Percentiles rank a stretch among this genome's conserved stretches.
These are phyloP conservation scores for Odontamblyopus rebecca DNA, from an alignment of 2,797 vertebrate genomes.

Conservation along the genomic window DNA sequence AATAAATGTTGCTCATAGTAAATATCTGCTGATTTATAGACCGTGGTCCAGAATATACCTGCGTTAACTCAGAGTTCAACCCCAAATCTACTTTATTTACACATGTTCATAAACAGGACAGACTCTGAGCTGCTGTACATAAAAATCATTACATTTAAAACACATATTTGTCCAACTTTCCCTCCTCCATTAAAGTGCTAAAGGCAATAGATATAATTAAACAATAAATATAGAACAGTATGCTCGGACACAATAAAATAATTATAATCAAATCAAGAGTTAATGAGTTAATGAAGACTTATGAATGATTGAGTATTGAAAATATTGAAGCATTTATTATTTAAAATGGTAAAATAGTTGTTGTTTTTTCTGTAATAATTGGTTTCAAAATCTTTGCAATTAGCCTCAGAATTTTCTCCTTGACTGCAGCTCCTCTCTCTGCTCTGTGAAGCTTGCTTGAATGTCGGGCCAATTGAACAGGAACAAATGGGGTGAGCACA, in stretches of 20 bases:
- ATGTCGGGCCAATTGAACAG: conserved; percentile 53
- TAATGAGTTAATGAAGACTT: too few species aligned
- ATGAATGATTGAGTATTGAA: background rate
- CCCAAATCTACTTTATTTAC: too few species aligned
- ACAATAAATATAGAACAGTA: background rate
- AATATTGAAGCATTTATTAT: background rate
- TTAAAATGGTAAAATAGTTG: background rate
- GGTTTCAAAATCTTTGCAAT: background rate
- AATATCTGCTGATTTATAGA: too few species aligned
- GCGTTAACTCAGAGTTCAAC: too few species aligned
- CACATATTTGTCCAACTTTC: background rate
- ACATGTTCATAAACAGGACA: background rate
- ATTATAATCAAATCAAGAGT: too few species aligned
- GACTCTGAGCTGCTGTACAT: too few species aligned
- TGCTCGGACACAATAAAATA: too few species aligned
- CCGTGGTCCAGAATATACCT: too few species aligned
- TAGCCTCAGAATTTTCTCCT: background rate
- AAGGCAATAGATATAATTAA: background rate
- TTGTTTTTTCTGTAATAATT: background rate
- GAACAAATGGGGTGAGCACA: conserved; percentile 44
- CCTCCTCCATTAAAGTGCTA: background rate
- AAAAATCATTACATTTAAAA: background rate
- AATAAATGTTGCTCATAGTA: too few species aligned
- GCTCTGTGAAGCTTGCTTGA: conserved; percentile 27
- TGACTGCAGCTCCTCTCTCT: conserved; percentile 5